Evolutionary conservation across 2,113 vertebrate genomes (phyloP).

Genomic region (Elephantulus edwardii): DNA sequence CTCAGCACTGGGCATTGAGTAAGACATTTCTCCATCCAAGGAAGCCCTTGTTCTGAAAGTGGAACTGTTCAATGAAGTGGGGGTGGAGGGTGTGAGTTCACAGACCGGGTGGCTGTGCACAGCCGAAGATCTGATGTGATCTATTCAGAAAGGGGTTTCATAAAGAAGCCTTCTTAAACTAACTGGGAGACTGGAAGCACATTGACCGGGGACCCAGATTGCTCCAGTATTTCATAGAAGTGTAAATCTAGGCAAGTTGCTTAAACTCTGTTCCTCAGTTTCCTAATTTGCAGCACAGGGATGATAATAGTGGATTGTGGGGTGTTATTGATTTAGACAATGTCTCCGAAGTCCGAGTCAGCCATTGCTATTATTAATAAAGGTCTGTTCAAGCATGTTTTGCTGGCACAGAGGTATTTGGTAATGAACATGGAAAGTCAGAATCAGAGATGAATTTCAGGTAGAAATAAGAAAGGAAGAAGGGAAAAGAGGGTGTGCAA

Average conservation of each 20-base stretch:
- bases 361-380: neutral
- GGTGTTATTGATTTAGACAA: neutral
- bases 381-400: neutral
- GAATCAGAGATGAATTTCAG: neutral
- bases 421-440: slow-evolving; percentile 35
- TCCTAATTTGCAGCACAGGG: neutral
- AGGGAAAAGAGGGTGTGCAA: neutral
- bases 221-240: neutral
- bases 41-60: neutral
- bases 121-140: neutral
- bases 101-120: neutral
- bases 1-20: neutral
- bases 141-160: neutral
- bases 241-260: neutral
- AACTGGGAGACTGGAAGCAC: neutral
- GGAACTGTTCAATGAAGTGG: neutral
- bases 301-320: neutral
- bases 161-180: too few relatives aligned
- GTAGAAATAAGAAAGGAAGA: neutral
- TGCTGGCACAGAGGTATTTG: neutral
- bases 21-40: neutral
- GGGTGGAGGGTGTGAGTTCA: neutral
- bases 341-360: neutral
- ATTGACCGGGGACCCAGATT: neutral
- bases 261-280: neutral